phyloP scores from a whole-genome alignment of 2,888 invertebrate genomes.

The Conus canariensis region DNA sequence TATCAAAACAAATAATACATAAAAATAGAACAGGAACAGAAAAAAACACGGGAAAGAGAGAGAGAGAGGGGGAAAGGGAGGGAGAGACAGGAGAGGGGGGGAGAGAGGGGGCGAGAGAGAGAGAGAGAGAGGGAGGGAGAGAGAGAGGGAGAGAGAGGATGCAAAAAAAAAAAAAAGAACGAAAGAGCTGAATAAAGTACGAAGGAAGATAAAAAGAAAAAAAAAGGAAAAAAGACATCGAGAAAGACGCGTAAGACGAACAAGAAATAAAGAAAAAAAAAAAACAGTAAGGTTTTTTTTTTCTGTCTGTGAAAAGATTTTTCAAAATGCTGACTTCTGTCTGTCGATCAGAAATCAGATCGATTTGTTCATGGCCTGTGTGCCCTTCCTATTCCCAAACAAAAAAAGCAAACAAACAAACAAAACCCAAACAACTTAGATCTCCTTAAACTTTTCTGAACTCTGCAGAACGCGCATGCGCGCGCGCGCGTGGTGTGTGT shows the following conservation, averaged over 20 bases:
- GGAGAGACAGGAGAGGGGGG: neutral
- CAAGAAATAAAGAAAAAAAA: neutral
- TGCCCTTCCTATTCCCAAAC: too few species aligned
- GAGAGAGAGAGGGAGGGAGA: too few species aligned
- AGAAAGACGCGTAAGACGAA: neutral
- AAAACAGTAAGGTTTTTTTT: fast-evolving
- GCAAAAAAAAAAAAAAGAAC: too few species aligned
- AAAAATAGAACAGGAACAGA: too few species aligned
- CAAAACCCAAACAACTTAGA: too few species aligned
- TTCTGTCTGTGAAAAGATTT: too few species aligned
- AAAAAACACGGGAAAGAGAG: neutral
- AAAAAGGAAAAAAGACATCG: neutral
- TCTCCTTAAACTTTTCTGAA: neutral
- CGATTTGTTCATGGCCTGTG: too few species aligned
- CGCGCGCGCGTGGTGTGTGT: neutral
- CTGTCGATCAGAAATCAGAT: too few species aligned
- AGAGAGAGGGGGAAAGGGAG: neutral
- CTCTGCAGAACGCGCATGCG: neutral
- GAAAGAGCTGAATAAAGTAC: neutral
- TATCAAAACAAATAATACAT: too few species aligned
- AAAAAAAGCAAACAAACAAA: too few species aligned
- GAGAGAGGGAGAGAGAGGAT: neutral
- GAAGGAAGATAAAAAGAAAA: neutral
- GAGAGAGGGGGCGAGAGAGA: too few species aligned
- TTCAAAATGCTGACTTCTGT: too few species aligned